Conservation (phyloP, 1,140 invertebrate genomes). For the Zaprionus gabonicus region DNA sequence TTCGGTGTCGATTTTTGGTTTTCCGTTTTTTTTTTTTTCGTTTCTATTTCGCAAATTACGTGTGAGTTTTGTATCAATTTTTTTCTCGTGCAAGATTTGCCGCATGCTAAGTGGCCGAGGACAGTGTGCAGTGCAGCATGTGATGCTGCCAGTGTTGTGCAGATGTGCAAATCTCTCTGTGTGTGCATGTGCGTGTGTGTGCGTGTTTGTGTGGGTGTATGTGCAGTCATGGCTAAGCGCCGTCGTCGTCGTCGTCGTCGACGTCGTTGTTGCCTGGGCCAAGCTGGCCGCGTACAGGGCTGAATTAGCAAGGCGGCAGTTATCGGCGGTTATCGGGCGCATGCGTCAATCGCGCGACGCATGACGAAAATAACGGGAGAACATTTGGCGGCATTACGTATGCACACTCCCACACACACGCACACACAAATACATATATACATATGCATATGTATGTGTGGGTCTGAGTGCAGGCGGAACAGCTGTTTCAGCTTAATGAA, state of each 20-base stretch:
- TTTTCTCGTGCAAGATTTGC: slow-evolving; percentile 9
- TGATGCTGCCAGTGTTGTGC: slow-evolving; percentile 2
- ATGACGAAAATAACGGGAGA: slow-evolving; percentile 18
- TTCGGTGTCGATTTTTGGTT: slow-evolving; percentile 16
- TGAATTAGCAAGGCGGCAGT: background rate
- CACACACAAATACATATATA: background rate
- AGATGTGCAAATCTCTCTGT: background rate
- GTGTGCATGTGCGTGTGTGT: background rate
- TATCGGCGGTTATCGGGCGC: slow-evolving; percentile 10
- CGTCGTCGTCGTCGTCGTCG: background rate
- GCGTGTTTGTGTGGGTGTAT: background rate
- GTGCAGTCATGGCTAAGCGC: background rate
- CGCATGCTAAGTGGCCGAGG: slow-evolving; percentile 15
- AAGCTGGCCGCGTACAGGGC: background rate
- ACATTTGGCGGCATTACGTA: slow-evolving; percentile 14
- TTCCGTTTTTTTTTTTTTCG: slow-evolving; percentile 18
- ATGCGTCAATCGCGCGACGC: slow-evolving; percentile 16
- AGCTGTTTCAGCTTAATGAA: slow-evolving; percentile 49
- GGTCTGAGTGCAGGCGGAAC: slow-evolving; percentile 35
- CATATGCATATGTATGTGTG: background rate
- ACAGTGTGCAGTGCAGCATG: background rate
- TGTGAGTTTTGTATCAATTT: slow-evolving; percentile 22
- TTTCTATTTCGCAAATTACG: slow-evolving; percentile 34
- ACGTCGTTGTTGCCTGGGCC: background rate
- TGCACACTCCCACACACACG: background rate